A percentile compares a stretch with the other conserved stretches of the same genome.
phyloP scores from a whole-genome alignment of 92 coral and sea anemone genomes.

The Palythoa caribaeorum region DNA sequence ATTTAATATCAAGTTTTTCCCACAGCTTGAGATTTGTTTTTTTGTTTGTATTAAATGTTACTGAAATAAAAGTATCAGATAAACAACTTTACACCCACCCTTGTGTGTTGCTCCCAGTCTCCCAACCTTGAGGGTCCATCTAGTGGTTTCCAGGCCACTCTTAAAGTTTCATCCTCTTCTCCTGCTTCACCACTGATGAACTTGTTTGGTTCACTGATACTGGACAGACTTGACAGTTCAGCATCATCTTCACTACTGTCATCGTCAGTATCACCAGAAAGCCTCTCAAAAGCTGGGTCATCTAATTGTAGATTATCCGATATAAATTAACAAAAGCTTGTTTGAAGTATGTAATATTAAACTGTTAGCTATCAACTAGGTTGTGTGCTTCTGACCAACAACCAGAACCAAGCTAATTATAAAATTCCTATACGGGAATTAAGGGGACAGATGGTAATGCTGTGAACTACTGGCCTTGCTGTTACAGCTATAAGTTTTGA shows the following conservation, averaged over 20 bases:
- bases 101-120: slow-evolving; percentile 98
- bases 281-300: slow-evolving; percentile 61
- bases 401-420: no score
- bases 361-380: not conserved
- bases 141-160: slow-evolving; percentile 82
- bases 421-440: no score
- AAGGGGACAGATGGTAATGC: no score
- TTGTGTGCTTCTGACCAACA: no score
- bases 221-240: slow-evolving; percentile 69
- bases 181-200: slow-evolving; percentile 47
- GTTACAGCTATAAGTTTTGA: no score
- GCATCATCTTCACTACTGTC: slow-evolving; percentile 30
- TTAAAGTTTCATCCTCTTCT: slow-evolving; percentile 59
- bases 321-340: not conserved
- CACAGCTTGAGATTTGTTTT: no score
- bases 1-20: no score
- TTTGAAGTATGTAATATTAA: not conserved
- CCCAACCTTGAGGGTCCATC: slow-evolving; percentile 80
- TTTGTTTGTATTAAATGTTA: no score
- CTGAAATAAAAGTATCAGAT: no score
- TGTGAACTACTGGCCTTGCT: no score
- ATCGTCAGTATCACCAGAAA: slow-evolving; percentile 65
- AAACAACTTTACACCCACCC: slow-evolving; percentile 40
- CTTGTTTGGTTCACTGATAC: slow-evolving; percentile 69
- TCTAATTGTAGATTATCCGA: slow-evolving; percentile 25